Conservation (phyloP, 2,888 invertebrate genomes). For the Lagria hirta region DNA sequence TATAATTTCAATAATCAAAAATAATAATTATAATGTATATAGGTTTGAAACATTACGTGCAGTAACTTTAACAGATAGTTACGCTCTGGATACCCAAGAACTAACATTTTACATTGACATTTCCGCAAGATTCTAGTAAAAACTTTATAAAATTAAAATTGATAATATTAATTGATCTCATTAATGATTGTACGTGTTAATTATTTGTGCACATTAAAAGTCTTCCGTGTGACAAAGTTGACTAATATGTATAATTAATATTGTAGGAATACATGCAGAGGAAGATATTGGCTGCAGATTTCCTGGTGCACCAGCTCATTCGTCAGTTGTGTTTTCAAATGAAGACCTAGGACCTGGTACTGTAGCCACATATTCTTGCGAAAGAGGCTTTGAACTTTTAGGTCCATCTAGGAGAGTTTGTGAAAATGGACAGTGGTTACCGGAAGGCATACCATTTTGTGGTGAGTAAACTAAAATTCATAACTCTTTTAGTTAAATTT, state of each 20-base stretch:
- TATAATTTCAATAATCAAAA: too few species aligned
- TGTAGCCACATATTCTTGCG: constrained; percentile 82
- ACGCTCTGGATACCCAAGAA: too few species aligned
- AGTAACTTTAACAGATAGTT: too few species aligned
- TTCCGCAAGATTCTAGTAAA: too few species aligned
- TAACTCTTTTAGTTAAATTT: too few species aligned
- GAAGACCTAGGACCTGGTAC: constrained; percentile 62
- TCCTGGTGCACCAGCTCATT: constrained; percentile 90
- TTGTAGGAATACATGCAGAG: constrained; percentile 16
- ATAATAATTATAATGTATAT: too few species aligned
- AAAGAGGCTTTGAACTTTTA: constrained; percentile 86
- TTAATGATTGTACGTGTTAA: background rate
- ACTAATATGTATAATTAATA: background rate
- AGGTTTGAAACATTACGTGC: too few species aligned
- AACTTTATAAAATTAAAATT: background rate
- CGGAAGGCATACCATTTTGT: constrained; percentile 91
- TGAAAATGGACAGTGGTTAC: constrained; percentile 77
- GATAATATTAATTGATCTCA: background rate
- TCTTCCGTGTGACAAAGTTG: background rate
- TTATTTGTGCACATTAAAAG: background rate
- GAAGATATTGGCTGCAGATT: constrained; percentile 66
- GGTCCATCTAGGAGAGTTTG: constrained; percentile 82
- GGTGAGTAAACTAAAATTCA: too few species aligned
- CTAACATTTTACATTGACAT: too few species aligned
- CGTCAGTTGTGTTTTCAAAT: constrained; percentile 75